phyloP scores from a whole-genome alignment of 2,113 vertebrate genomes.

The Muntiacus muntjak region DNA sequence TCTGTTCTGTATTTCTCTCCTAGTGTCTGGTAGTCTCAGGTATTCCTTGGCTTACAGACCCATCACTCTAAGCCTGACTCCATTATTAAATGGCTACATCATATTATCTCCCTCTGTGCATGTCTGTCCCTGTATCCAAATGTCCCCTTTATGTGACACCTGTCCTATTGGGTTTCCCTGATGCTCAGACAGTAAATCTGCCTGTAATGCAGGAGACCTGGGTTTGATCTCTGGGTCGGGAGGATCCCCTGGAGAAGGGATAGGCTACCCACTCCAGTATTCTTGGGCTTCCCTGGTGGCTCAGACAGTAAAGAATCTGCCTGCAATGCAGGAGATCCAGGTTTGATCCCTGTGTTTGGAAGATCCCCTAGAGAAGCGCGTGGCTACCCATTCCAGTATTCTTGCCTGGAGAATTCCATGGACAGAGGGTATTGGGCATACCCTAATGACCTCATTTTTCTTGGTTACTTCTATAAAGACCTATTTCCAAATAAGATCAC shows the following conservation, averaged over 20 bases:
- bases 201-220: too few species aligned
- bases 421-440: background rate
- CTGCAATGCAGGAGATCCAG: too few species aligned
- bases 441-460: background rate
- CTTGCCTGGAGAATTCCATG: background rate
- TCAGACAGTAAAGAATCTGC: too few species aligned
- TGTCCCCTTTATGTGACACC: background rate
- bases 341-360: too few species aligned
- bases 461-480: background rate
- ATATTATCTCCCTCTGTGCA: background rate
- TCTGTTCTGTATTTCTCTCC: background rate
- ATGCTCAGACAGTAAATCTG: background rate
- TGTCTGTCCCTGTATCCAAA: background rate
- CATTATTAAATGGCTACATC: background rate
- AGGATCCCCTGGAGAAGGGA: too few species aligned
- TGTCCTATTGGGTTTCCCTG: background rate
- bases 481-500: background rate
- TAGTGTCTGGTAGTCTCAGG: too few species aligned
- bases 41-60: background rate
- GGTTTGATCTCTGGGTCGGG: too few species aligned
- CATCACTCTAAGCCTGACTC: background rate
- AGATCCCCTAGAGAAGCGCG: fast-evolving
- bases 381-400: background rate
- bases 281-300: too few species aligned
- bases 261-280: too few species aligned